Base-by-base conservation (phyloP, 2,888 invertebrate genomes). In the Leptinotarsa tumamoca region DNA sequence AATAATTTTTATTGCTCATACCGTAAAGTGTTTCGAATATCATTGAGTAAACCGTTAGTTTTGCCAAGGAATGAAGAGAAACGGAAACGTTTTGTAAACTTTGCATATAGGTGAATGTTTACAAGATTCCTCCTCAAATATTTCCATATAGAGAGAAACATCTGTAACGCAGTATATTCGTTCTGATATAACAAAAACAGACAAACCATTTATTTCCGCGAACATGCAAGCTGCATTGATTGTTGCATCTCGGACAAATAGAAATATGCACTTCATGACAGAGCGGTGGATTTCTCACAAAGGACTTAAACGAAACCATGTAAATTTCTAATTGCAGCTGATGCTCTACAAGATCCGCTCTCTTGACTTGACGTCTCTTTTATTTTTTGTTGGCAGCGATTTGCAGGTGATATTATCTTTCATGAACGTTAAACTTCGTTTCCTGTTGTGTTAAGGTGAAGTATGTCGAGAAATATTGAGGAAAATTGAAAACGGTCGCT, bases 291-390 rank as follows among this genome's bases (percentile, higher is more conserved):
- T 56, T 56, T 33, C 15, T 17, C 43, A 74, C 67, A 74, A 74
- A 74, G 69, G 74, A 49, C 18, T 23, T 17, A 43, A 73, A 66
- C 61, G 33, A 51, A 54, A 70, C 69, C 69, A 54, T 66, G 70
- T 70, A 74, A 70, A 74, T 74, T 74, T 74, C 74, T 74, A 69
- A 74, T 74, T 74, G 69, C 66, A 74, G 61, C 67, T 69, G 74
- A 69, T 51, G 69, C 69, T 69, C 56, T 43, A 18, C 69, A 69
- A 69, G 54, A 69, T 69, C 69, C 56, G 69, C n/a, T 69, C 56
- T 56, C 56, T 14, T 69, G 18, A 56, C 69, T 69, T 43, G 69
- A 69, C 56, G 69, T 69, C n/a, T 69, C 23, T 56, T 33, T 69
- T 51, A 52, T 68, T 68, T 27, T 68, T 27, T 52, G 17, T 21